Conservation (phyloP, 2,888 invertebrate species). For the Synanthedon formicaeformis region DNA sequence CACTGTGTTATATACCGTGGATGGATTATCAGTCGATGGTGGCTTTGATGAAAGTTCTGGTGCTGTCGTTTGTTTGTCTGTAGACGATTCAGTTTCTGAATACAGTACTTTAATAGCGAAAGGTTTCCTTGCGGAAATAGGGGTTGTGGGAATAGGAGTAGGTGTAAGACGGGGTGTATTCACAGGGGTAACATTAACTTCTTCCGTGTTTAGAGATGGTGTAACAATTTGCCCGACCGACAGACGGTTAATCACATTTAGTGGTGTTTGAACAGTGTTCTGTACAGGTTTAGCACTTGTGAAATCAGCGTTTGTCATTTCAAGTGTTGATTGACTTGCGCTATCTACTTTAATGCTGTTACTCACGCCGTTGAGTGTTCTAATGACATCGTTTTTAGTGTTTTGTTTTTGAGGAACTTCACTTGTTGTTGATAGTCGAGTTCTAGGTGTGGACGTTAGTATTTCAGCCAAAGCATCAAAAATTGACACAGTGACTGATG, state of each 20-base stretch:
- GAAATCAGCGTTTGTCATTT: slow-evolving; percentile 40
- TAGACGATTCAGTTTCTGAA: slow-evolving; percentile 52
- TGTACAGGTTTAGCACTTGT: slow-evolving; percentile 64
- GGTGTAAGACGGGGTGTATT: slow-evolving; percentile 31
- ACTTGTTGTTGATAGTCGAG: slow-evolving; percentile 53
- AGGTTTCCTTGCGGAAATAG: slow-evolving; percentile 57
- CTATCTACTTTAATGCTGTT: slow-evolving; percentile 63
- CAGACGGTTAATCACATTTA: slow-evolving; percentile 62
- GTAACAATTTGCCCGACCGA: slow-evolving; percentile 51
- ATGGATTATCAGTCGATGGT: slow-evolving; percentile 52
- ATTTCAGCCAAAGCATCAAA: slow-evolving; percentile 72
- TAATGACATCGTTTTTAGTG: slow-evolving; percentile 45
- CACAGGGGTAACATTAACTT: slow-evolving; percentile 33
- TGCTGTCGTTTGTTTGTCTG: slow-evolving; percentile 52
- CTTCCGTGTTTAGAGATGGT: slow-evolving; percentile 45
- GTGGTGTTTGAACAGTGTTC: slow-evolving; percentile 51
- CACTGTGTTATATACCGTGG: slow-evolving; percentile 64
- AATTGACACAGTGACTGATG: slow-evolving; percentile 70
- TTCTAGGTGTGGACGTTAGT: slow-evolving; percentile 64
- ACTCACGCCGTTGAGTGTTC: slow-evolving; percentile 66
- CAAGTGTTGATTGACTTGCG: slow-evolving; percentile 39
- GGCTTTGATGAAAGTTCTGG: slow-evolving; percentile 41
- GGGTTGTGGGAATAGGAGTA: slow-evolving; percentile 43
- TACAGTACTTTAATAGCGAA: slow-evolving; percentile 63
- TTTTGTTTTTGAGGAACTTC: slow-evolving; percentile 48